phyloP scores from a whole-genome alignment of 1,140 invertebrate genomes.

The Coenobita brevimanus region DNA sequence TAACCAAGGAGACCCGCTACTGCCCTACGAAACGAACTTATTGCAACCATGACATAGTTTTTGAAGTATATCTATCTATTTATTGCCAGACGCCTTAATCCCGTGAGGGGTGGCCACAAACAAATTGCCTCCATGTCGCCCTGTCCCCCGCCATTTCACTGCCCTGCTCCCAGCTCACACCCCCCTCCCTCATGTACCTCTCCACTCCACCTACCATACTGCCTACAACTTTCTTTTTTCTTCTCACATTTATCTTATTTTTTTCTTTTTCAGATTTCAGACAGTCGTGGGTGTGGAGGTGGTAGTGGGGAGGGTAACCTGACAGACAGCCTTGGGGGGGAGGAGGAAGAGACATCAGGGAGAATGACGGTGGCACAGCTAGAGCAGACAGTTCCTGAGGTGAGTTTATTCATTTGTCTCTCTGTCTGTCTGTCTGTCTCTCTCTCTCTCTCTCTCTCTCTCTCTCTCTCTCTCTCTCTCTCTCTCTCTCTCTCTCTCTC shows the following conservation, averaged over 20 bases:
- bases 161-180: too few species aligned
- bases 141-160: too few species aligned
- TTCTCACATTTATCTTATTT: background rate
- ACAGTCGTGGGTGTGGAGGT: constrained; percentile 56
- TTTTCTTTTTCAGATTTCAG: constrained; percentile 70
- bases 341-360: background rate
- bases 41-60: too few species aligned
- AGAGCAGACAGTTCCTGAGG: constrained; percentile 72
- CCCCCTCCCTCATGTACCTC: too few species aligned
- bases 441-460: background rate
- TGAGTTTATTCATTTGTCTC: too few species aligned
- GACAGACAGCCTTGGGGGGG: background rate
- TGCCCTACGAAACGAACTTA: too few species aligned
- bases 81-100: too few species aligned
- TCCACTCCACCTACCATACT: too few species aligned
- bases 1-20: too few species aligned
- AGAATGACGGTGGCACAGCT: constrained; percentile 71
- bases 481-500: background rate
- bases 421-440: background rate
- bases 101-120: too few species aligned
- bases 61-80: constrained; percentile 1
- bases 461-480: background rate
- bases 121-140: too few species aligned
- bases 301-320: background rate
- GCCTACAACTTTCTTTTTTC: background rate